These are phyloP conservation scores for Hydrolagus affinis DNA, from an alignment of 2,113 vertebrate genomes.

Conservation along the genomic window DNA sequence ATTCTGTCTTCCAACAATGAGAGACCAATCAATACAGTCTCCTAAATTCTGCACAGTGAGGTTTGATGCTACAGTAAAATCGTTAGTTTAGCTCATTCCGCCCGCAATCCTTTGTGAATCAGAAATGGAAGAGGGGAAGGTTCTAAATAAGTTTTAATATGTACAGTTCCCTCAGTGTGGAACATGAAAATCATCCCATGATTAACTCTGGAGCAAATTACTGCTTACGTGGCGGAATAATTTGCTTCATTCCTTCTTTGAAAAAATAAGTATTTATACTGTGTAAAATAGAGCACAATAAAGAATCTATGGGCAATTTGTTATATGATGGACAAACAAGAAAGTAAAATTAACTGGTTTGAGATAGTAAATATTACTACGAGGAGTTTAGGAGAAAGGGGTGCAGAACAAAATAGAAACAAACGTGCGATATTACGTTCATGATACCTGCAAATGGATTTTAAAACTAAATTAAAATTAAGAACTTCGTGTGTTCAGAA, in stretches of 20 bases:
- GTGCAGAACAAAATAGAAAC: background rate
- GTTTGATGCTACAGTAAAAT: background rate
- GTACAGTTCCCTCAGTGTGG: background rate
- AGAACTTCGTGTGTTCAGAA: background rate
- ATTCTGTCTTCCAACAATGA: background rate
- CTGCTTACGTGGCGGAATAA: background rate
- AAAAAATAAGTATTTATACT: background rate
- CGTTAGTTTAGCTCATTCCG: background rate
- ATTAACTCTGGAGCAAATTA: background rate
- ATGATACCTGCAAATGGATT: background rate
- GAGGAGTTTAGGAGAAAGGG: background rate
- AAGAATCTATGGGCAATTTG: background rate
- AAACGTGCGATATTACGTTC: background rate
- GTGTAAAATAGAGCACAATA: background rate
- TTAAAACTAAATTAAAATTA: constrained; percentile 8
- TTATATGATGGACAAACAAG: background rate
- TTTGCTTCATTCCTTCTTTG: too few relatives aligned
- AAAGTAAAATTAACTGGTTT: background rate
- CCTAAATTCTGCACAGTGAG: background rate
- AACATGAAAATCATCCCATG: background rate
- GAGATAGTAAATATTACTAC: background rate
- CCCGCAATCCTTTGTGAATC: background rate
- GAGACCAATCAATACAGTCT: background rate
- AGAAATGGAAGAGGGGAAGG: background rate
- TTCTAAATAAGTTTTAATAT: background rate